Base-by-base conservation (phyloP, 2,888 invertebrate species). In the Vesta saturnalis region DNA sequence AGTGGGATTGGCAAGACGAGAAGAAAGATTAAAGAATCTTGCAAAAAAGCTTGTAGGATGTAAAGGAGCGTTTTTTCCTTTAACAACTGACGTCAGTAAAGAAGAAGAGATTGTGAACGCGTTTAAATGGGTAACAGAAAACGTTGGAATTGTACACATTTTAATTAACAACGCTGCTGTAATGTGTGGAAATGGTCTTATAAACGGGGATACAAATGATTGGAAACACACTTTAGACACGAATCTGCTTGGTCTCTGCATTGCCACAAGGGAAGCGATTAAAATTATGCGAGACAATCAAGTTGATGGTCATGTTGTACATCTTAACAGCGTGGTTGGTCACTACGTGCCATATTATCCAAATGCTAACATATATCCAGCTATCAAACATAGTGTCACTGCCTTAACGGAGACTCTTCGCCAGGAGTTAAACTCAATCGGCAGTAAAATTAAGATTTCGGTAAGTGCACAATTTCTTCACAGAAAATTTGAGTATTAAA, bases 151-250 rank as follows among this genome's bases (percentile, higher is more conserved):
- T 1, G 72, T 75, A 49, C 67, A 70, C 64, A 64, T 77, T 46
- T 54, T 77, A 16, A 63, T 77, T 39, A 77, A 77, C 57, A 74
- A 74, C 49, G 76, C 76, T 6, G 77, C 73, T 1, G 43, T 72
- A 5, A 18, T 61, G 5, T 59, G 62, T 21, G 8, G 16, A 5
- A 70, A 67, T 1, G 66, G 55, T 6, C 23, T 76, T 1, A 6
- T 64, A 16, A 69, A 69, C 15, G 75, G 74, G 1, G 70, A 71
- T 14, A 71, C 74, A 5, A 14, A 10, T 1, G 1, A n/a, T 2
- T 55, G 55, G 55, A 21, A 14, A n/a, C 21, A 21, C n/a, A 22
- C 21, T 21, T 19, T 55, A 2, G 55, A 55, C 4, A 55, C 55
- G 10, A 55, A 55, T 14, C 10, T 55, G 18, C 21, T 55, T n/a